Evolutionary conservation across 2,797 vertebrate genomes (phyloP).

Genomic region (Podarcis siculus): DNA sequence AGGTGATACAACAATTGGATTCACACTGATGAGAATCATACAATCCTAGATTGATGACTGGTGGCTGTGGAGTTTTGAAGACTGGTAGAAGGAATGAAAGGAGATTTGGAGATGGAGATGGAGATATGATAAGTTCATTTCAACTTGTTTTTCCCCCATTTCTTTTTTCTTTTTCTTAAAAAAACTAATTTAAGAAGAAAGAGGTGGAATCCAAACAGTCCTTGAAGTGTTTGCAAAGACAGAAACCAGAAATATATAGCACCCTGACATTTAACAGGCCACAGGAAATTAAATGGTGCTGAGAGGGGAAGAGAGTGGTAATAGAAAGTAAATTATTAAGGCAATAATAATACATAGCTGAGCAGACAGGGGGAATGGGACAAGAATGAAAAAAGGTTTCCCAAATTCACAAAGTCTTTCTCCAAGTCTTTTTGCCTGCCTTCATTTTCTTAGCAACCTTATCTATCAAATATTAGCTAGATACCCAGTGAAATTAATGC

Average conservation of each 20-base stretch:
- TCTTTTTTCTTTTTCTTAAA: too few species aligned
- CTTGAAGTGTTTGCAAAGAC: constrained; percentile 50
- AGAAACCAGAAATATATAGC: constrained; percentile 46
- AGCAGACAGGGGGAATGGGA: not conserved
- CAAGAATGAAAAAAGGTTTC: not conserved
- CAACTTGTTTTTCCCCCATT: not conserved
- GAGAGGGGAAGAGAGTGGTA: not conserved
- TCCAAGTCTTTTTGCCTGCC: not conserved
- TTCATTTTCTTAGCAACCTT: not conserved
- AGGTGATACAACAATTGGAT: not conserved
- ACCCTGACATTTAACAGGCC: constrained; percentile 22
- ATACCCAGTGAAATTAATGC: too few species aligned
- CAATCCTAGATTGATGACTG: not conserved
- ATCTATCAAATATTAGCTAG: not conserved
- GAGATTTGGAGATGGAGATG: not conserved
- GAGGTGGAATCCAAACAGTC: constrained; percentile 41
- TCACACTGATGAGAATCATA: not conserved
- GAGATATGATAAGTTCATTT: not conserved
- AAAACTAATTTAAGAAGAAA: constrained; percentile 53
- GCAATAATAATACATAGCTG: too few species aligned
- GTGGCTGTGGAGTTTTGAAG: not conserved
- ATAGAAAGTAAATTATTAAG: not conserved
- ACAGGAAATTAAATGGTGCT: not conserved
- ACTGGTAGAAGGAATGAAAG: not conserved
- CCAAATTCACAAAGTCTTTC: not conserved